Evolutionary conservation across 2,113 vertebrate genomes (phyloP).

Genomic region (Nettapus auritus): DNA sequence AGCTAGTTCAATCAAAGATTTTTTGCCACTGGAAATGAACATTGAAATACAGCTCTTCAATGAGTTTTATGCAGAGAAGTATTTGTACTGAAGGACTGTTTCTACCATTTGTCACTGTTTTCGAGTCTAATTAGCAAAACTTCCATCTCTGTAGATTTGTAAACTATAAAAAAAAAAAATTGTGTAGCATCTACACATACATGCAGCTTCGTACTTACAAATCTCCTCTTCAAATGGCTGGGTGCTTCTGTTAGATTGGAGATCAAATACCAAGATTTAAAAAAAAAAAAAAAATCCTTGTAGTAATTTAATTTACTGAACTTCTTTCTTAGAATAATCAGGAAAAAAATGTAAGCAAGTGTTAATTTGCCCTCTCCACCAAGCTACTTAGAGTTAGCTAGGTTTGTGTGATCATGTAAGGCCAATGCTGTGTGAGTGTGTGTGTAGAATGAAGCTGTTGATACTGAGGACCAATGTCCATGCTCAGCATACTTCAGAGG

Average conservation of each 20-base stretch:
- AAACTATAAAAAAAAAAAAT: background rate
- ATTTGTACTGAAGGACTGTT: background rate
- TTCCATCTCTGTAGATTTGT: background rate
- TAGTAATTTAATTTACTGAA: background rate
- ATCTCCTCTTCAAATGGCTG: background rate
- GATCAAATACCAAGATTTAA: background rate
- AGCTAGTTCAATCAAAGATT: background rate
- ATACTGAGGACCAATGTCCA: no score
- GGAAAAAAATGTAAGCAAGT: background rate
- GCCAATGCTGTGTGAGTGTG: no score
- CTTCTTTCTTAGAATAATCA: background rate
- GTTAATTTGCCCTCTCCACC: background rate
- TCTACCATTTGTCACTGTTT: background rate
- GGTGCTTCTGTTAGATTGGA: background rate
- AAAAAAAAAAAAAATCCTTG: background rate
- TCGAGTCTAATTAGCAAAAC: background rate
- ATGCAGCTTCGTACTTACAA: background rate
- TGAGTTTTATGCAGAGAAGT: background rate
- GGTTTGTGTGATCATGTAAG: no score
- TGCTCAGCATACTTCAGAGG: no score
- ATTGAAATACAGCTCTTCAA: background rate
- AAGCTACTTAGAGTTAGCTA: no score
- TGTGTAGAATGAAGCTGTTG: no score
- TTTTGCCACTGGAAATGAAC: background rate
- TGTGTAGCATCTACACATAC: background rate